Base-by-base conservation (phyloP, 2,888 invertebrate species). In the Enchytraeus crypticus region DNA sequence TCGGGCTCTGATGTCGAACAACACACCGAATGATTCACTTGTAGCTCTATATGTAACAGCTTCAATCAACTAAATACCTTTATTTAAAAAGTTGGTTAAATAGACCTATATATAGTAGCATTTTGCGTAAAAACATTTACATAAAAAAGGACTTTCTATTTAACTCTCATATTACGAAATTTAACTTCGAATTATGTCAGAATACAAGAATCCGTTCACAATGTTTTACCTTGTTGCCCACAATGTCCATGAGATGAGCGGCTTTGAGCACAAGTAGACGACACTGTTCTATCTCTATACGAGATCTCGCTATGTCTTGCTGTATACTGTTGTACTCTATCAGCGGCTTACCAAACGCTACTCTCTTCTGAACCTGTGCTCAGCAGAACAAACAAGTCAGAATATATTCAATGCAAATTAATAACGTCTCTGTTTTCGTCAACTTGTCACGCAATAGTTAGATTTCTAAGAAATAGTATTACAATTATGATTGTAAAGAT, bases 181-280 rank as follows among this genome's bases (percentile, higher is more conserved):
- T 26, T 27, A 29, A 23, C n/a, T 29, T 51, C n/a, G 27, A 51
- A 51, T 26, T 5, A n/a, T 4, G 29, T 51, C n/a, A n/a, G n/a
- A n/a, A n/a, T n/a, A n/a, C n/a, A n/a, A n/a, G n/a, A n/a, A n/a
- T n/a, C n/a, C n/a, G n/a, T n/a, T n/a, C 21, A 55, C 27, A 4
- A 18, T 1, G 8, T 53, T 57, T 59, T 59, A 78, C 80, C 75
- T 81, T 81, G 64, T 80, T 77, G 11, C 81, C 81, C 53, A 77
- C 76, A 8, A 77, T 73, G 68, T 81, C 81, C 74, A 81, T 81
- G 76, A 79, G 77, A 66, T 80, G 77, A 14, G 81, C 81, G 14
- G 81, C 79, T 60, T 81, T 81, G 4, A 81, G 72, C 27, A 81
- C 80, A 57, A 81, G 71, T 1, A 81, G 73, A 27, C 81, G 70